These are phyloP conservation scores for Ibycter americanus DNA, from an alignment of 2,797 vertebrate genomes.

Conservation along the genomic window DNA sequence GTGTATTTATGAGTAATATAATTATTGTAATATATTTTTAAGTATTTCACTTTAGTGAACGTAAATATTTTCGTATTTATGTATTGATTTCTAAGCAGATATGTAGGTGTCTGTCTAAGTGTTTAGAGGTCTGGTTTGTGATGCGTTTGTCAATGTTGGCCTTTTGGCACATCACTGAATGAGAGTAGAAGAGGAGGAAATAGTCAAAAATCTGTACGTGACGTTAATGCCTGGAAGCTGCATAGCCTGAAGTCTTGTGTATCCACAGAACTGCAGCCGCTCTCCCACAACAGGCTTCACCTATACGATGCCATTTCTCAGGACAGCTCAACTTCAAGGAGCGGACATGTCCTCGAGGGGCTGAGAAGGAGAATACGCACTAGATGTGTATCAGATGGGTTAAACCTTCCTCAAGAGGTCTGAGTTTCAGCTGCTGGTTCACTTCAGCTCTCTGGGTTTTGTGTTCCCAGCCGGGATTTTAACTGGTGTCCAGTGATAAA, in stretches of 20 bases:
- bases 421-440: rapidly evolving
- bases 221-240: neutral
- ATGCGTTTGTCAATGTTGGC: neutral
- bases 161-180: neutral
- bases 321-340: neutral
- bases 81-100: neutral
- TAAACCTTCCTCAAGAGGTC: neutral
- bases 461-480: neutral
- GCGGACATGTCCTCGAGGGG: rapidly evolving
- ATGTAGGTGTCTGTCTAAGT: neutral
- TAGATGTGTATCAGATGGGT: neutral
- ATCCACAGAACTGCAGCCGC: neutral
- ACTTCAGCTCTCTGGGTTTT: neutral
- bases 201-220: neutral
- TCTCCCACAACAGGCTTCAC: neutral
- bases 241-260: neutral
- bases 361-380: neutral
- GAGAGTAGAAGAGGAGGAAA: neutral
- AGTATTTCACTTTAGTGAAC: neutral
- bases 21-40: neutral
- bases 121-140: neutral
- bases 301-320: rapidly evolving
- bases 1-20: neutral
- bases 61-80: neutral
- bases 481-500: neutral